Base-by-base conservation (phyloP, 2,888 invertebrate genomes). In the Rhingia campestris region DNA sequence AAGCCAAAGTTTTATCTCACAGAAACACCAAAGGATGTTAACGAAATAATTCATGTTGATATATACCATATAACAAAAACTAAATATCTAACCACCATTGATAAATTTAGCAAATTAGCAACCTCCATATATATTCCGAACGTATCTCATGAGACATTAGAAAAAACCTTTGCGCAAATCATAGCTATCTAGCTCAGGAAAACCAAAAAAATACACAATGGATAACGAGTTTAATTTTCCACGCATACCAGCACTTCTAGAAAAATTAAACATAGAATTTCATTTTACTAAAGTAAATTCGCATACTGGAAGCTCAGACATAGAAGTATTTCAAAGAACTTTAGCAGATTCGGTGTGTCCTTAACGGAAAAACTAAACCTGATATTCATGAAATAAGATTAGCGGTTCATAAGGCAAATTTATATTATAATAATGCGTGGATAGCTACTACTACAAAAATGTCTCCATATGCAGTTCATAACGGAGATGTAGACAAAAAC, bases 11-110 rank as follows among this genome's bases (percentile, higher is more conserved):
- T 49, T 37, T 7, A 12, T 37, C 6, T 63, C 6, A 49, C 35
- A n/a, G 63, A 63, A 63, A 63, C 63, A 5, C 63, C 63, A 22
- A 49, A 53, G 32, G 6, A 51, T 14, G 41, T 53, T 12, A 64
- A 63, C 51, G 49, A 49, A 64, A 51, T 53, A 22, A 33, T 58
- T 5, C 58, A 59, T n/a, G 33, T 59, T 12, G 30, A 59, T 30
- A 59, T 30, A 41, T 59, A n/a, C n/a, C n/a, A n/a, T n/a, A n/a
- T n/a, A n/a, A n/a, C n/a, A n/a, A 56, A 56, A 37, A 59, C 30
- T 0, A 41, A 41, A 59, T 43, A 41, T 41, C 6, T 22, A 41
- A 59, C 30, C 10, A 33, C 39, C 6, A 59, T 59, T 10, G 58
- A 59, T 32, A 41, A 59, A 35, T 59, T 59, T 43, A 30, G 41